phyloP scores from a whole-genome alignment of 2,113 vertebrate species.

The Cathartes aura region DNA sequence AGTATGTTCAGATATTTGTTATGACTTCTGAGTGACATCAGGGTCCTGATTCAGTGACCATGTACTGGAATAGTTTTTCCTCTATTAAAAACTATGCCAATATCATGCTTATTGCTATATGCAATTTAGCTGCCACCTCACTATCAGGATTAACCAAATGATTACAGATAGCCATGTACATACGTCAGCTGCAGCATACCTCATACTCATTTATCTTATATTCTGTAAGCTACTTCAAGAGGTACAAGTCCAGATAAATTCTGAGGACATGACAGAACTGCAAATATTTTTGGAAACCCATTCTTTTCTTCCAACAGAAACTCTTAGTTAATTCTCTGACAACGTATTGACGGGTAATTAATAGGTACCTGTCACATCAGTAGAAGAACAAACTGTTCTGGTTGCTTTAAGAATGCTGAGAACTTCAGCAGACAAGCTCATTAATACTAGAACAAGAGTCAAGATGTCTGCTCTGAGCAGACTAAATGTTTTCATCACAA shows the following conservation, averaged over 20 bases:
- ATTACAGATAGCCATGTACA: background rate
- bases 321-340: background rate
- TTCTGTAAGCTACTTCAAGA: background rate
- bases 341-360: background rate
- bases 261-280: background rate
- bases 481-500: background rate
- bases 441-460: background rate
- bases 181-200: background rate
- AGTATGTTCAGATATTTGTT: background rate
- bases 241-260: background rate
- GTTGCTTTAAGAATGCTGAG: background rate
- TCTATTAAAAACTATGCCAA: background rate
- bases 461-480: background rate
- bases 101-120: background rate
- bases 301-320: background rate
- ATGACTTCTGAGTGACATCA: background rate
- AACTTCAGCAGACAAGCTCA: background rate
- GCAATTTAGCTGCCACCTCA: background rate
- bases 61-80: background rate
- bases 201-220: background rate
- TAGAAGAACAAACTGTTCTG: background rate
- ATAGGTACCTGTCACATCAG: background rate
- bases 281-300: background rate
- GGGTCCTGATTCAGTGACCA: background rate
- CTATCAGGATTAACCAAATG: background rate